Evolutionary conservation across 2,113 vertebrate species (phyloP), one percentile per base, ranked within the genome.

Genomic region (Noturus placidus): DNA sequence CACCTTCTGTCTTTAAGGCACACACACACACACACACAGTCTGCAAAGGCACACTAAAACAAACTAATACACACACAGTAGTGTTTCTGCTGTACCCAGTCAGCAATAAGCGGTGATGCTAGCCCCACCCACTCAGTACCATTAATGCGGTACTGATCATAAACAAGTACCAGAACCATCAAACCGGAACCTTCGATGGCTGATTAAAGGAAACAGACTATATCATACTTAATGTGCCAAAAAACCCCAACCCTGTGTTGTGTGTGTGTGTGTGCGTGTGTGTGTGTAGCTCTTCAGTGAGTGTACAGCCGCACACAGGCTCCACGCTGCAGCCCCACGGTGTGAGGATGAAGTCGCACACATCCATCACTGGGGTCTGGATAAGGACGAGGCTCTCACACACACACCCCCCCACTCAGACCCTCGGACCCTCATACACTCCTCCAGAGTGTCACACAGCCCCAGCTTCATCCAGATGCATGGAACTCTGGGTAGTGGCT

Each of bases 1-100:
- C 97, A 88, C 94, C 94, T 88, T 98, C 97, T 93, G 95, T 97
- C 70, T 91, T 98, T 86, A 98, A 99, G 97, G 98, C 7, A 65
- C 2, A 33, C 50, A 61, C 74, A 77, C 30, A 46, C 20, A 74
- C 56, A 57, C 50, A 56, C 14, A n/a, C 13, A 50, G 13, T 84
- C 33, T 46, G 22, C 42, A 69, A 27, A 50, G 22, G 14, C 46
- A 35, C 46, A 54, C 25, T 67, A 74, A 22, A 46, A 38, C 69
- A 35, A 72, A 72, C 22, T 10, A 25, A 63, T 63, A 11, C 61
- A 63, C 61, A 63, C 2, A 27, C 11, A 54, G 2, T 54, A 63
- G 25, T 63, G 61, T 63, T 63, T 63, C 25, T 63, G 61, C 25
- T 63, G 59, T 65, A 65, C 13, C 10, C 9, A 6, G 9, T 65